Evolutionary conservation across 2,797 vertebrate species (phyloP).

Genomic region (Hyperoplus immaculatus): DNA sequence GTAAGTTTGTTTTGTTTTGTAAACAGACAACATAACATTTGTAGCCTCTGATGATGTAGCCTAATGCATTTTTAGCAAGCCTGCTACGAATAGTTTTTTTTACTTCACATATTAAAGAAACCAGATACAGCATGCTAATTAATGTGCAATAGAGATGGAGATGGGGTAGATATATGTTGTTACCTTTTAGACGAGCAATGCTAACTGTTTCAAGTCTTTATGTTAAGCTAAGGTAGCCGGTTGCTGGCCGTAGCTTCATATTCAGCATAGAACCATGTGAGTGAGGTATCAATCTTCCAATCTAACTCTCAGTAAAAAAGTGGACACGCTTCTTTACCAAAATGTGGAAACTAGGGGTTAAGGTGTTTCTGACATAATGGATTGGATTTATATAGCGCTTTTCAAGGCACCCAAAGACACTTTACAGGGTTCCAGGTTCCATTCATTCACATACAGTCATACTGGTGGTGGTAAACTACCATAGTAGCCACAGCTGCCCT

Average conservation of each 20-base stretch:
- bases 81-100: neutral
- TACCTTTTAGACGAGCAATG: neutral
- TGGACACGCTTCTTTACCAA: neutral
- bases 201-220: neutral
- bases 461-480: no score
- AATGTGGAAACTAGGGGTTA: neutral
- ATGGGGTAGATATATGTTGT: no score
- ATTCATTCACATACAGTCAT: no score
- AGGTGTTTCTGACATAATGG: neutral
- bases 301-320: neutral
- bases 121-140: neutral
- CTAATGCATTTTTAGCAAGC: neutral
- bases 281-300: no score
- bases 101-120: neutral
- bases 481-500: no score
- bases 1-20: no score
- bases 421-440: no score
- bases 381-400: neutral
- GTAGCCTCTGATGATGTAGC: no score
- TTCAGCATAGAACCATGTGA: neutral
- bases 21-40: no score
- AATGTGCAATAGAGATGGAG: neutral
- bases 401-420: no score
- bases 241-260: neutral
- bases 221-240: neutral